A percentile compares a stretch with the other conserved stretches of the same genome.
phyloP scores from a whole-genome alignment of 2,113 vertebrate species.

The Cryptoleucopteryx plumbea region DNA sequence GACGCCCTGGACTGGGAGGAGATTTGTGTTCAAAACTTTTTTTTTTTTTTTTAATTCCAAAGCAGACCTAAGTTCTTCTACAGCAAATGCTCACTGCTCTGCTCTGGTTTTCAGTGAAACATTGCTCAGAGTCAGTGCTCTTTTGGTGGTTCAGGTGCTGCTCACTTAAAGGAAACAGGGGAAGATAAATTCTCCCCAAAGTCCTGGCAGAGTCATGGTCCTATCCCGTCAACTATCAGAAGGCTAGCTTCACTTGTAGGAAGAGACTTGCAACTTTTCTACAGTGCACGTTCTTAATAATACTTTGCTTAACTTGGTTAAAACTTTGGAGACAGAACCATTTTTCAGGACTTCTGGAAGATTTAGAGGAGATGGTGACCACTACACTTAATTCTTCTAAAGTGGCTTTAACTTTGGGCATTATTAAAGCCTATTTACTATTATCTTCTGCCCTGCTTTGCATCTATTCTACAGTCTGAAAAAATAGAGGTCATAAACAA shows the following conservation, averaged over 20 bases:
- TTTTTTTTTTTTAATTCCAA: not conserved
- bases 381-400: accelerated
- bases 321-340: not conserved
- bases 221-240: not conserved
- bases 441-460: not conserved
- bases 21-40: not conserved
- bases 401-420: not conserved
- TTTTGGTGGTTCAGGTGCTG: not conserved
- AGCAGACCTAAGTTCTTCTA: not conserved
- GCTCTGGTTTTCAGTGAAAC: not conserved
- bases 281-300: not conserved
- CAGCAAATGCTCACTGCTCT: not conserved
- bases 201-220: not conserved
- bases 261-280: not conserved
- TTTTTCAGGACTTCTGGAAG: not conserved
- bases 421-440: not conserved
- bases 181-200: not conserved
- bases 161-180: not conserved
- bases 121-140: not conserved
- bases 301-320: not conserved
- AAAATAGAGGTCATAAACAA: not conserved
- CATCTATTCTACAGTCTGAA: not conserved
- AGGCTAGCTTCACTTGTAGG: not conserved
- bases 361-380: not conserved
- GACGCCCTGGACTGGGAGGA: not conserved